phyloP scores from a whole-genome alignment of 2,888 invertebrate genomes.

The Cephus sareptanus region DNA sequence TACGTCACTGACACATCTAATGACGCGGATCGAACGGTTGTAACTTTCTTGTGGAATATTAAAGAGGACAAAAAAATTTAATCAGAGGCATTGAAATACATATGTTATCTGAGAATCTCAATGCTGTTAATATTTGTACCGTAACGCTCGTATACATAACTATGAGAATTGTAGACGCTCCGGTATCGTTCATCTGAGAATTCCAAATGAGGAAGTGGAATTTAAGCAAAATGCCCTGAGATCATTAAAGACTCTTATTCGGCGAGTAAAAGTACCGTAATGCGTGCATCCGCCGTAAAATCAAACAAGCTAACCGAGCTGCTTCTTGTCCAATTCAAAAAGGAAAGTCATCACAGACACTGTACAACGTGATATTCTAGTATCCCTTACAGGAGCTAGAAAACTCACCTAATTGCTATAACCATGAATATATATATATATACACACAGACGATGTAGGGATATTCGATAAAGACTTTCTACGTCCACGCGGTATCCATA shows the following conservation, averaged over 20 bases:
- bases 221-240: background rate
- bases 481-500: background rate
- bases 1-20: background rate
- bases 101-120: background rate
- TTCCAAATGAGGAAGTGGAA: background rate
- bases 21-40: background rate
- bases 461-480: background rate
- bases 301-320: background rate
- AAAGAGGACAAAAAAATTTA: background rate
- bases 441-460: background rate
- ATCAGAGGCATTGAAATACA: background rate
- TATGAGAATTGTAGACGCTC: background rate
- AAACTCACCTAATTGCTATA: background rate
- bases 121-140: background rate
- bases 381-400: background rate
- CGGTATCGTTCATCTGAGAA: background rate
- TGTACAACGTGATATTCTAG: background rate
- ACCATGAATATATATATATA: background rate
- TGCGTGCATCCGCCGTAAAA: conserved; percentile 6
- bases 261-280: conserved; percentile 3
- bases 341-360: conserved; percentile 1
- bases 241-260: background rate
- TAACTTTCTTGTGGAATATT: background rate
- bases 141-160: background rate
- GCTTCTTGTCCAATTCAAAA: conserved; percentile 4